A percentile compares a stretch with the other conserved stretches of the same genome.
phyloP scores from a whole-genome alignment of 2,113 vertebrate species.

The Phalacrocorax pelagicus region DNA sequence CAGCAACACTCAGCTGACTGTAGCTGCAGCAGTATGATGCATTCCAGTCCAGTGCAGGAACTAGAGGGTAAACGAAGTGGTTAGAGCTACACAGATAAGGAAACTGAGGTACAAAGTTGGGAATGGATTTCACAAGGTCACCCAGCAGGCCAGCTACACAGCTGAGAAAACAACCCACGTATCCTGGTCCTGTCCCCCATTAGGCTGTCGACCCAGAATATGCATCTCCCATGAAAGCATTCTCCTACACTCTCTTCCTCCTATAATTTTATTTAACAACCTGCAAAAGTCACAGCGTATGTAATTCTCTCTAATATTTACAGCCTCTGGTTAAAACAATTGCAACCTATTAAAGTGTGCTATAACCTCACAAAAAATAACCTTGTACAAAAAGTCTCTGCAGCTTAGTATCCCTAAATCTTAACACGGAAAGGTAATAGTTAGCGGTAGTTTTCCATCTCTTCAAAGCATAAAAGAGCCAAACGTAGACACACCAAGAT shows the following conservation, averaged over 20 bases:
- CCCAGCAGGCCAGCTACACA: not conserved
- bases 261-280: conserved; percentile 44
- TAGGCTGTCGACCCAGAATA: not conserved
- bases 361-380: conserved; percentile 44
- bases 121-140: conserved; percentile 9
- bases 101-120: not conserved
- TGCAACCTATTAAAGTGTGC: conserved; percentile 44
- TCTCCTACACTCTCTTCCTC: not conserved
- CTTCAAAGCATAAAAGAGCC: not conserved
- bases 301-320: conserved; percentile 50
- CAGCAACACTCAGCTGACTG: not conserved
- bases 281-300: not conserved
- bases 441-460: not conserved
- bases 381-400: conserved; percentile 11
- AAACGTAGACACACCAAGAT: not conserved
- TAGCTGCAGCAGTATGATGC: not conserved
- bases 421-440: conserved; percentile 3
- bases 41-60: not conserved
- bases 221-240: not conserved
- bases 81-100: not conserved
- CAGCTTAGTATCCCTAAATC: conserved; percentile 6
- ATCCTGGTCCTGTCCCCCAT: not conserved
- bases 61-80: not conserved
- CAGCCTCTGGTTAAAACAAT: conserved; percentile 44
- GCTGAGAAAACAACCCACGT: not conserved